Conservation (phyloP, 2,888 invertebrate species). For the Caenorhabditis wallacei region DNA sequence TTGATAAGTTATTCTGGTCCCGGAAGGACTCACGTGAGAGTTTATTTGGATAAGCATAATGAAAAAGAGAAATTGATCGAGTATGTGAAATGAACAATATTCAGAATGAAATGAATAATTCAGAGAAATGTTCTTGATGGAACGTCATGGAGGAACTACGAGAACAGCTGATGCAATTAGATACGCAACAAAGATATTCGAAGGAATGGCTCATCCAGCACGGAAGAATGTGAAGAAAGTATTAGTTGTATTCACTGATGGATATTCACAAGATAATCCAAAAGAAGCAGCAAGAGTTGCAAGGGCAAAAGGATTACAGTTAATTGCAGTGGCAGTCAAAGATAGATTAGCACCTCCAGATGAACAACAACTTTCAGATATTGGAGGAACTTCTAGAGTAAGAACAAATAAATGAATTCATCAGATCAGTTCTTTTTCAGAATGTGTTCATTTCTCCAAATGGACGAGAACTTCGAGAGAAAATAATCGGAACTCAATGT, state of each 20-base stretch:
- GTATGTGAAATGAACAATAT: constrained; percentile 21
- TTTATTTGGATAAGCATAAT: constrained; percentile 63
- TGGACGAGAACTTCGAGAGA: constrained; percentile 65
- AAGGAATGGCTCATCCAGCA: constrained; percentile 61
- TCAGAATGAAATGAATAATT: neutral
- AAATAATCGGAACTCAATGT: constrained; percentile 64
- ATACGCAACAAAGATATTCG: constrained; percentile 70
- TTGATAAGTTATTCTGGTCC: constrained; percentile 70
- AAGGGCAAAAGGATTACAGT: constrained; percentile 69
- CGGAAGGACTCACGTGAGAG: constrained; percentile 60
- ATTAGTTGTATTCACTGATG: constrained; percentile 78
- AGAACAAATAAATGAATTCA: neutral
- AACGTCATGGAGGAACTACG: constrained; percentile 75
- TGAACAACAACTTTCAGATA: constrained; percentile 68
- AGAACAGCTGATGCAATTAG: constrained; percentile 75
- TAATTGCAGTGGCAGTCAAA: constrained; percentile 74
- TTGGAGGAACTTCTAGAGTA: constrained; percentile 63
- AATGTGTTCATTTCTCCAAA: constrained; percentile 67
- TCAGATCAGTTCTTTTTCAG: too few relatives aligned
- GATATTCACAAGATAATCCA: constrained; percentile 77
- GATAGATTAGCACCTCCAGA: constrained; percentile 70
- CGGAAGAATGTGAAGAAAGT: constrained; percentile 68
- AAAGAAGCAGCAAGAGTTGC: constrained; percentile 68
- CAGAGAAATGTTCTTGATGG: constrained; percentile 69
- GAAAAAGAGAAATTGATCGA: constrained; percentile 71